Conservation (phyloP, 2,888 invertebrate genomes). For the Odiellus spinosus region DNA sequence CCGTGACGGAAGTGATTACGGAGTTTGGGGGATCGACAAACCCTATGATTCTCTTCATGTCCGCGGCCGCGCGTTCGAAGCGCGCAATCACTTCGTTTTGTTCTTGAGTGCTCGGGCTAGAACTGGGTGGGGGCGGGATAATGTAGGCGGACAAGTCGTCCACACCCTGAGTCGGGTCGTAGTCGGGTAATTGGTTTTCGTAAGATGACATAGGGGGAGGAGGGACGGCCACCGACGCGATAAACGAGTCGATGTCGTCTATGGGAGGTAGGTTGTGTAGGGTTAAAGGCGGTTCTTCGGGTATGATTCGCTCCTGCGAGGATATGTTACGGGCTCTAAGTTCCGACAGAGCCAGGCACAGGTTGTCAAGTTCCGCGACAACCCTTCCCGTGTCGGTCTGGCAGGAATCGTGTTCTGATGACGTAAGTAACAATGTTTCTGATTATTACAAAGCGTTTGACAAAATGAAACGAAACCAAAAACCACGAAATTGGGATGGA, state of each 20-base stretch:
- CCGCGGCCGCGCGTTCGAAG: constrained; percentile 22
- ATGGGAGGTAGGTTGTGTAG: neutral
- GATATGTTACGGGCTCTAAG: constrained; percentile 2
- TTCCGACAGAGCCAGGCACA: constrained; percentile 9
- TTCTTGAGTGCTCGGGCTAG: constrained; percentile 13
- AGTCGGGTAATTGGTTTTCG: neutral
- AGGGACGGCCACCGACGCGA: constrained; percentile 63
- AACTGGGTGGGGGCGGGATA: constrained; percentile 54
- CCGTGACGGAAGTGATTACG: no score
- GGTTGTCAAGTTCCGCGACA: constrained; percentile 12
- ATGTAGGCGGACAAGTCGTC: constrained; percentile 72
- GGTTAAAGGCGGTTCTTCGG: neutral
- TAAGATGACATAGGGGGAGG: constrained; percentile 41
- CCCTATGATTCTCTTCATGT: constrained; percentile 18
- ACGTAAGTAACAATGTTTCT: neutral
- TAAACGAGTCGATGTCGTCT: constrained; percentile 50
- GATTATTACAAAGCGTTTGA: neutral
- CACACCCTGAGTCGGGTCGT: constrained; percentile 28
- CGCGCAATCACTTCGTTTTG: constrained; percentile 21
- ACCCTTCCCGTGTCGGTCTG: constrained; percentile 7
- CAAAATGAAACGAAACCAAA: neutral
- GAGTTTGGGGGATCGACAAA: constrained; percentile 7
- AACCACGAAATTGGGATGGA: neutral
- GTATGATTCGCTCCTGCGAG: neutral
- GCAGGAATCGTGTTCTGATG: no score